phyloP scores from a whole-genome alignment of 2,888 invertebrate species.

The Pristionchus fissidentatus region DNA sequence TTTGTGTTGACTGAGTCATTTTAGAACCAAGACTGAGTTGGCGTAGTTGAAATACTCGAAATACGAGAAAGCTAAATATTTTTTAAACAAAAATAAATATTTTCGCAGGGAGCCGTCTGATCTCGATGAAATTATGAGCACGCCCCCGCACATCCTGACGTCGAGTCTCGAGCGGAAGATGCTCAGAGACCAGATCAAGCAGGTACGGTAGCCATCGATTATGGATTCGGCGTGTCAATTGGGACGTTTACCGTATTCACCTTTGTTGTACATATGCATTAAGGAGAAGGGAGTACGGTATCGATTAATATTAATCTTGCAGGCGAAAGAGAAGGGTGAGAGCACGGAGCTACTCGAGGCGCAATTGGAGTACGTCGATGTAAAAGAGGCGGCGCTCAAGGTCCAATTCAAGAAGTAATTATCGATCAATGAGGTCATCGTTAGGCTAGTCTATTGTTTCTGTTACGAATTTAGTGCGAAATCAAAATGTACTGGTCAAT shows the following conservation, averaged over 20 bases:
- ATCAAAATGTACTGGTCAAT: not conserved
- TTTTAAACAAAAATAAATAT: no score
- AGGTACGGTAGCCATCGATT: not conserved
- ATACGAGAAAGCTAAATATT: no score
- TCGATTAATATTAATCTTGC: not conserved
- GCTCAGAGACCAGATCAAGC: slow-evolving; percentile 67
- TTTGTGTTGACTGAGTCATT: no score
- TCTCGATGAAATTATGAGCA: slow-evolving; percentile 67
- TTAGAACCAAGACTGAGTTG: no score
- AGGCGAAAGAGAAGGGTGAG: slow-evolving; percentile 65
- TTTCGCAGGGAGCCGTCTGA: slow-evolving; percentile 67
- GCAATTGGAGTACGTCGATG: slow-evolving; percentile 70
- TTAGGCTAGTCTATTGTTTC: no score
- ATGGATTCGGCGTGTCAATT: no score
- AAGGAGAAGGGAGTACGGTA: not conserved
- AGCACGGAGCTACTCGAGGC: slow-evolving; percentile 67
- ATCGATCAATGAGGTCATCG: not conserved
- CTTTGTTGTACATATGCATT: no score
- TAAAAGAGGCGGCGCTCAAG: slow-evolving; percentile 69
- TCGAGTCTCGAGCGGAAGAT: slow-evolving; percentile 68
- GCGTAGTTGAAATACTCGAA: no score
- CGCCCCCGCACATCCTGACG: slow-evolving; percentile 67
- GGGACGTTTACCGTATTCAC: no score
- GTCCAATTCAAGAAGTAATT: slow-evolving; percentile 63
- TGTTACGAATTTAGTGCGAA: no score